phyloP scores from a whole-genome alignment of 37 sponge, comb jelly and placozoan species.

The Corticium candelabrum region DNA sequence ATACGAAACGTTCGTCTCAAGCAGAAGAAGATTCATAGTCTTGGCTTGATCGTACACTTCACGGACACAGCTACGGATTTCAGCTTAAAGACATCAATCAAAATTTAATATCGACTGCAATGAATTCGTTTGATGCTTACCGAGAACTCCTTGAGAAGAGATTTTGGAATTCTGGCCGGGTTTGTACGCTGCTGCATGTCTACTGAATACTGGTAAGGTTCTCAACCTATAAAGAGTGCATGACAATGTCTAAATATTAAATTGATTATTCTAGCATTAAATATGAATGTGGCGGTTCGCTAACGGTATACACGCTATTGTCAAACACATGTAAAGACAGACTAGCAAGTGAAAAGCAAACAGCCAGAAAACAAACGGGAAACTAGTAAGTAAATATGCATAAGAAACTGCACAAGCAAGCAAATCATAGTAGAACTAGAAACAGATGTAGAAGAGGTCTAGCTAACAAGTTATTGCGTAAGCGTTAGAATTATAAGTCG shows the following conservation, averaged over 20 bases:
- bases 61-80: neutral
- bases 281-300: too few relatives aligned
- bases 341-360: too few relatives aligned
- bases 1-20: neutral
- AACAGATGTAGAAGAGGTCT: too few relatives aligned
- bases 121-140: neutral
- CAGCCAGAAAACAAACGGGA: too few relatives aligned
- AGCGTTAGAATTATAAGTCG: too few relatives aligned
- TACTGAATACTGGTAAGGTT: neutral
- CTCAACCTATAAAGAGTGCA: neutral
- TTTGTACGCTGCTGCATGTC: neutral
- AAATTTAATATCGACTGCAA: neutral
- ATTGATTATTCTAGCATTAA: too few relatives aligned
- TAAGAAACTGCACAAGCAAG: too few relatives aligned
- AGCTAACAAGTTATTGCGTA: too few relatives aligned
- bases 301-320: too few relatives aligned
- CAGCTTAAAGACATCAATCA: slow-evolving; percentile 1
- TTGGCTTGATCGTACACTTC: neutral
- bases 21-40: neutral
- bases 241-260: neutral
- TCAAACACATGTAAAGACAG: too few relatives aligned
- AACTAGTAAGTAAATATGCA: too few relatives aligned
- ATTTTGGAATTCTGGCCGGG: neutral
- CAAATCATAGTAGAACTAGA: too few relatives aligned
- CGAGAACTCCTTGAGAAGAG: neutral